Evolutionary conservation across 2,113 vertebrate species (phyloP).

Genomic region (Micromys minutus): DNA sequence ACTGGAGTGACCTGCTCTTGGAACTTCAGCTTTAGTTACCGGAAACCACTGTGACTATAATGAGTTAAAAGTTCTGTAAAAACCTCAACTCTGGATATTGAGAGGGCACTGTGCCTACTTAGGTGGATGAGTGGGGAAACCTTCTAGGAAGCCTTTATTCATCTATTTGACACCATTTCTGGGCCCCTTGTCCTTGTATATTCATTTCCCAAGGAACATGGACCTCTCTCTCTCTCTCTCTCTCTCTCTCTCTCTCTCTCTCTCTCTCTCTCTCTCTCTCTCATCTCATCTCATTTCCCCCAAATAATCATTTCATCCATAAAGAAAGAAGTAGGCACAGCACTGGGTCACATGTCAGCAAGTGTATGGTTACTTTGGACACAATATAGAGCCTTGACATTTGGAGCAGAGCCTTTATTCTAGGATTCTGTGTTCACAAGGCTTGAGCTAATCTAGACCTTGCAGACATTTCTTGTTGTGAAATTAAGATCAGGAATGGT

Average conservation of each 20-base stretch:
- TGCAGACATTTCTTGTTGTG: neutral
- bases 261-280: no score
- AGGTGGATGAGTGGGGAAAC: neutral
- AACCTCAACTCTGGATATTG: neutral
- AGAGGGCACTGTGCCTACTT: neutral
- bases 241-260: no score
- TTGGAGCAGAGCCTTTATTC: no score
- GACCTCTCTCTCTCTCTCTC: neutral
- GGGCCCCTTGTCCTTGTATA: neutral
- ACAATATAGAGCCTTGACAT: neutral
- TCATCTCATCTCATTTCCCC: neutral
- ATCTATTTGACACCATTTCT: neutral
- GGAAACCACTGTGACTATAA: neutral
- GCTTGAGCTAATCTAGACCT: neutral
- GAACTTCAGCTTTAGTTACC: neutral
- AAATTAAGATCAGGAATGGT: neutral
- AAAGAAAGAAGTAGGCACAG: neutral
- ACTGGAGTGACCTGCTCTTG: neutral
- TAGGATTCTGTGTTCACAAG: neutral
- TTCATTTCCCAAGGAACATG: neutral
- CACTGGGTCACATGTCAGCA: no score
- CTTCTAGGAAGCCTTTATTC: neutral
- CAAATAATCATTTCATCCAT: neutral
- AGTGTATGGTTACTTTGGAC: neutral
- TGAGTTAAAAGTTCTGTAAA: neutral